phyloP scores from a whole-genome alignment of 2,888 invertebrate genomes.

The Mactromeris polynyma region DNA sequence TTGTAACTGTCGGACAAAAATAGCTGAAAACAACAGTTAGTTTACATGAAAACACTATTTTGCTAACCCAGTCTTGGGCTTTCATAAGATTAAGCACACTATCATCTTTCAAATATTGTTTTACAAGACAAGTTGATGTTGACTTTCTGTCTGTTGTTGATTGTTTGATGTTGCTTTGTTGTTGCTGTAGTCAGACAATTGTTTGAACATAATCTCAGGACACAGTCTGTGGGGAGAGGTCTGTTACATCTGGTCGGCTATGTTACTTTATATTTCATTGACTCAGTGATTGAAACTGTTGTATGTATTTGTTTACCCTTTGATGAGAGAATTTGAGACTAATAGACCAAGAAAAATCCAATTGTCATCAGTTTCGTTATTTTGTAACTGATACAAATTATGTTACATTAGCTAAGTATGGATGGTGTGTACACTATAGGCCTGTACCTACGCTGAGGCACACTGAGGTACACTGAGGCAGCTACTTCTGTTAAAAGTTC shows the following conservation, averaged over 20 bases:
- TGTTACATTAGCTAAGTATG: not conserved
- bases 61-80: too few relatives aligned
- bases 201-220: not conserved
- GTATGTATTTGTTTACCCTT: not conserved
- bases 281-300: not conserved
- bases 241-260: not conserved
- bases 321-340: not conserved
- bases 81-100: not conserved
- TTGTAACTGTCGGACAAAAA: too few relatives aligned
- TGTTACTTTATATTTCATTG: not conserved
- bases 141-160: not conserved
- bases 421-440: not conserved
- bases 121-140: conserved; percentile 20
- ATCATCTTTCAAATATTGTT: conserved; percentile 3
- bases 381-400: not conserved
- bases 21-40: too few relatives aligned
- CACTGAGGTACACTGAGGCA: too few relatives aligned
- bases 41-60: too few relatives aligned
- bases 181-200: not conserved
- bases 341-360: not conserved
- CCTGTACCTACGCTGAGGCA: too few relatives aligned
- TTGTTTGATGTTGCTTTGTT: conserved; percentile 9
- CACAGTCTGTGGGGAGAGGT: not conserved
- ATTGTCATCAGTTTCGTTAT: not conserved
- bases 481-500: too few relatives aligned